Evolutionary conservation across 2,113 vertebrate genomes (phyloP).

Genomic region (Aptenodytes forsteri): DNA sequence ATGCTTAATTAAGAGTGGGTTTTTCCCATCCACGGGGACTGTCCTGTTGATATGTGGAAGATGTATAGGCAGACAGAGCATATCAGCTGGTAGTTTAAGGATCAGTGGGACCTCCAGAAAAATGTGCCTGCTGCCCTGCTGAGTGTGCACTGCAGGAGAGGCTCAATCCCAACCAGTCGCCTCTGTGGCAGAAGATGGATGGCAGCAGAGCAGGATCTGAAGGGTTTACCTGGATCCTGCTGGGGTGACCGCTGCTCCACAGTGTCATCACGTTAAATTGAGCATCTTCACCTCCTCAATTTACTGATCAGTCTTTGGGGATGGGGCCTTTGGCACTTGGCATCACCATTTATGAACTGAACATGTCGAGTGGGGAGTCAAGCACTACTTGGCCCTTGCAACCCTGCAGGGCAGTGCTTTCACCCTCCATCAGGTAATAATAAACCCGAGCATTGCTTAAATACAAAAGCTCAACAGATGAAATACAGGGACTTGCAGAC

Average conservation of each 20-base stretch:
- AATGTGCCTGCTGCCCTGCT: background rate
- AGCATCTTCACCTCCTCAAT: background rate
- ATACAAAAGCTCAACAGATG: background rate
- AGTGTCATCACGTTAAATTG: too few relatives aligned
- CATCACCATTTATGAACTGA: background rate
- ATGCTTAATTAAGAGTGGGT: too few relatives aligned
- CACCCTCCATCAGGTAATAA: background rate
- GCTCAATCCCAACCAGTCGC: background rate
- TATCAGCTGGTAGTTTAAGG: background rate
- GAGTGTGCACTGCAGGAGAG: background rate
- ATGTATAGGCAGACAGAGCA: background rate
- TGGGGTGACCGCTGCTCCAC: background rate
- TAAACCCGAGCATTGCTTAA: background rate
- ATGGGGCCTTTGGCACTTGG: background rate
- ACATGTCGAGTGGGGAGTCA: rapidly evolving
- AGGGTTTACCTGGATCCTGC: background rate
- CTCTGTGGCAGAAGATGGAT: background rate
- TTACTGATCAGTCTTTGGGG: background rate
- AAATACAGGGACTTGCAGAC: background rate
- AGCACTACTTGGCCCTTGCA: background rate
- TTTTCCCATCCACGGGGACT: background rate
- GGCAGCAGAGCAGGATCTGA: background rate
- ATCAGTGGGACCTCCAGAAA: background rate
- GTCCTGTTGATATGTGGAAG: background rate
- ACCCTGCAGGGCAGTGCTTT: background rate